Conservation (phyloP, 2,888 invertebrate genomes). For the Dynastes maya region DNA sequence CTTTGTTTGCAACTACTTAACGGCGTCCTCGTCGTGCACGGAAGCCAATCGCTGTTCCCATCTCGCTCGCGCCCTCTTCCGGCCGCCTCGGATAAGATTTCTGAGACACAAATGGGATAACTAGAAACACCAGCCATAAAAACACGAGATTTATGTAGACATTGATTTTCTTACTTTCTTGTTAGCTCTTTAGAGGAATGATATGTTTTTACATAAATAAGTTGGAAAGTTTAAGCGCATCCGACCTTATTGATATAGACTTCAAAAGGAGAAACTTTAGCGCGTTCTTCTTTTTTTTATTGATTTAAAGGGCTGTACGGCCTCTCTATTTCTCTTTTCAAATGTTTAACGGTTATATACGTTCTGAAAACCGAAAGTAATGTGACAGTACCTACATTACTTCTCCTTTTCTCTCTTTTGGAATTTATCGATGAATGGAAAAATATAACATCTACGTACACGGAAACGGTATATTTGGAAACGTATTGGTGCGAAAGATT, state of each 20-base stretch:
- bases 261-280: conserved; percentile 28
- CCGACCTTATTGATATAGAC: conserved; percentile 39
- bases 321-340: neutral
- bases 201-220: conserved; percentile 48
- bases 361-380: conserved; percentile 34
- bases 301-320: conserved; percentile 25
- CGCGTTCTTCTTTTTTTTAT: conserved; percentile 33
- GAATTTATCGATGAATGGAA: conserved; percentile 22
- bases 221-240: conserved; percentile 34
- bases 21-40: conserved; percentile 53
- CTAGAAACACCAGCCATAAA: conserved; percentile 57
- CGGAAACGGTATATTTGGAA: neutral
- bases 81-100: conserved; percentile 50
- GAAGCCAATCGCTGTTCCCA: conserved; percentile 31
- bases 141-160: conserved; percentile 59
- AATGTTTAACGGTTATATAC: conserved; percentile 33
- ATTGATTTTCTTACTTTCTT: conserved; percentile 54
- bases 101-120: conserved; percentile 58
- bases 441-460: neutral
- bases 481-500: neutral
- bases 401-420: conserved; percentile 4
- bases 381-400: conserved; percentile 25
- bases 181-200: conserved; percentile 49
- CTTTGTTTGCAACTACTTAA: conserved; percentile 62
- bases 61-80: conserved; percentile 53